Conservation (phyloP, 2,797 vertebrate species). For the Corythornis leucogaster region DNA sequence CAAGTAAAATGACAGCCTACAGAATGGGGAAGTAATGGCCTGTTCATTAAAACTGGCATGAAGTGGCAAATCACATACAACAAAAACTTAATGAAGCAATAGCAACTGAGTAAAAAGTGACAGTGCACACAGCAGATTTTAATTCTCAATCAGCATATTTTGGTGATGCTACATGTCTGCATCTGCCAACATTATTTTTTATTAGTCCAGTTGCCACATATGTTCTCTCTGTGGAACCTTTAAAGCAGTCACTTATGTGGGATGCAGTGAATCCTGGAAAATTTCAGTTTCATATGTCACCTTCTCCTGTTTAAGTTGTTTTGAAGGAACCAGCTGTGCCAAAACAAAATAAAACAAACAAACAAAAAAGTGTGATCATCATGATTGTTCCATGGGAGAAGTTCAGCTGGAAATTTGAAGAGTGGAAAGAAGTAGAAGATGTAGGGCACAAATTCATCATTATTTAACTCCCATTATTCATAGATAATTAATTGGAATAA, state of each 20-base stretch:
- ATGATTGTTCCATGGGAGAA: background rate
- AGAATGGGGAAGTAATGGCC: background rate
- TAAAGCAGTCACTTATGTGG: background rate
- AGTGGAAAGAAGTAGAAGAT: background rate
- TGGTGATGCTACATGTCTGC: background rate
- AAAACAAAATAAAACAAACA: background rate
- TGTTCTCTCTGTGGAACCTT: background rate
- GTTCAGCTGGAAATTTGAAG: background rate
- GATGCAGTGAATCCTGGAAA: background rate
- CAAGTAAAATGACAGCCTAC: conserved; percentile 19
- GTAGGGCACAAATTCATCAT: background rate
- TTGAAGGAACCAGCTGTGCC: background rate
- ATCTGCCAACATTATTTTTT: background rate
- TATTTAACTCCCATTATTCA: background rate
- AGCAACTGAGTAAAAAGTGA: background rate
- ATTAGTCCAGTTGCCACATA: background rate
- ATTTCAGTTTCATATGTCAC: background rate
- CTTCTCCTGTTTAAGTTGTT: background rate
- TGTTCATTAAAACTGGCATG: background rate
- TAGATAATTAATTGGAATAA: background rate
- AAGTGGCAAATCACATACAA: background rate
- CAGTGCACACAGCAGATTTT: background rate
- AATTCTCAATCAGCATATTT: background rate
- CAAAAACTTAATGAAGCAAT: background rate
- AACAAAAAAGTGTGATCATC: background rate